Evolutionary conservation across 2,797 vertebrate species (phyloP).

Genomic region (Rallus crepitans): DNA sequence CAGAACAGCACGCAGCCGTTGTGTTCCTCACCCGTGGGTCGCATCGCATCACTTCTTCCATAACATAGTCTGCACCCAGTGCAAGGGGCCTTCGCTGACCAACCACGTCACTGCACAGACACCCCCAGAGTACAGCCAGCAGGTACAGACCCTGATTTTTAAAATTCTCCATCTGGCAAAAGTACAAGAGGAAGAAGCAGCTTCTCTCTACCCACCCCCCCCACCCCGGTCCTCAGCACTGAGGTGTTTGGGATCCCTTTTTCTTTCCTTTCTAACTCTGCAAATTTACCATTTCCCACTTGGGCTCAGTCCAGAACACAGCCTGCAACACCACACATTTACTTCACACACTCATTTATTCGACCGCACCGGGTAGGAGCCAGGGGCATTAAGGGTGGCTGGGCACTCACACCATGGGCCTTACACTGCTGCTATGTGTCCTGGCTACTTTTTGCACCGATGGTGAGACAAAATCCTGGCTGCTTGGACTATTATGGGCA

Average conservation of each 20-base stretch:
- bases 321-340: fast-evolving
- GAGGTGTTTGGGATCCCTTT: not conserved
- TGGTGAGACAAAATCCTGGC: not conserved
- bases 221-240: not conserved
- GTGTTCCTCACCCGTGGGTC: not conserved
- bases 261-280: not conserved
- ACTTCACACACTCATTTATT: not conserved
- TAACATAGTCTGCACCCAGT: not conserved
- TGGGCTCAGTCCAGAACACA: not conserved
- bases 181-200: not conserved
- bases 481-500: not conserved
- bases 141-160: not conserved
- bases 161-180: not conserved
- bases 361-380: not conserved
- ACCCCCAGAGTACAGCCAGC: not conserved
- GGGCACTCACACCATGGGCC: not conserved
- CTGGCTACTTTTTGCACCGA: not conserved
- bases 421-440: not conserved
- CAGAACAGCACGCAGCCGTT: not conserved
- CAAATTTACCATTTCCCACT: not conserved
- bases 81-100: not conserved
- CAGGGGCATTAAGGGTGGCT: not conserved
- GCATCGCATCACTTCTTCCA: not conserved
- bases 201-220: not conserved
- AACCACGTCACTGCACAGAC: not conserved